Evolutionary conservation across 2,797 vertebrate genomes (phyloP), one percentile per base, ranked within the genome.

Genomic region (Eulemur coronatus): DNA sequence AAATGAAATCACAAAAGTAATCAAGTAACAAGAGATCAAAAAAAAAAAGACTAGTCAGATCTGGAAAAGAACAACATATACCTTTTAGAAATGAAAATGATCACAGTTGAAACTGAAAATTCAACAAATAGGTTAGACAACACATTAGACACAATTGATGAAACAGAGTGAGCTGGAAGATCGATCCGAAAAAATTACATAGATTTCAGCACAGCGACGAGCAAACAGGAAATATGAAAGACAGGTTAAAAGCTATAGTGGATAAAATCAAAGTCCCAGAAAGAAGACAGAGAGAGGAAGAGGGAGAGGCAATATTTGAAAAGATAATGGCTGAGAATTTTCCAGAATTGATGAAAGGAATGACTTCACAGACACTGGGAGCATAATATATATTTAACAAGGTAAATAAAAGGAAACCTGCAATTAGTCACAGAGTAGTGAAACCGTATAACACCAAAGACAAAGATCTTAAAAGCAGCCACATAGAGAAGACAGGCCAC

Each of bases 301-400:
- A 26, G 14, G 0, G 30, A 55, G 18, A 43, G n/a, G 80, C 3
- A 4, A 24, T 78, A 67, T 81, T 50, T 85, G 67, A 95, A 94
- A 82, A 94, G 24, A 85, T 9, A 30, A 81, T 48, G 75, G 38
- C 33, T 46, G 57, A 84, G 76, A 75, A 50, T 35, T 57, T 92
- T 94, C 86, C 80, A 82, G 67, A 96, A 91, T 61, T 75, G 90
- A 73, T 63, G n/a, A 88, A 91, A 96, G 91, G 33, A 41, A 63
- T 28, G 57, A 48, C 26, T 92, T 35, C 59, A 80, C 72, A 91
- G 65, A 91, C 55, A 52, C 0, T 6, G 73, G 22, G 35, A 73
- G 5, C 2, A 15, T 52, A 78, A 82, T 33, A 24, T 15, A 43
- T 5, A 70, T 55, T 79, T 55, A 88, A 78, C 10, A 73, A 67